Conservation (phyloP, 2,888 invertebrate genomes). For the Rugalucina vietnamica region DNA sequence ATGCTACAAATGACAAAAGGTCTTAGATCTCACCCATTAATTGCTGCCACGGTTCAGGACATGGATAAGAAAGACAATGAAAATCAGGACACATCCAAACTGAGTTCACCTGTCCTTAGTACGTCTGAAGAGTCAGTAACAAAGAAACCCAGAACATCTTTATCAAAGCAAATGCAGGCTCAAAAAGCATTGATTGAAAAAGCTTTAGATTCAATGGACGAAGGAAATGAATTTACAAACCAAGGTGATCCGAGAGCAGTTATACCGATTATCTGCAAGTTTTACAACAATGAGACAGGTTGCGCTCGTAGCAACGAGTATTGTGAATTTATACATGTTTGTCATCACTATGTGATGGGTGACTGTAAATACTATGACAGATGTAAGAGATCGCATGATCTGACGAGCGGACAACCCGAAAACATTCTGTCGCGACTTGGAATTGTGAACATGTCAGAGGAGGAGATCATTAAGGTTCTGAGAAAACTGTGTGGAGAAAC, state of each 20-base stretch:
- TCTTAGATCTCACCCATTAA: background rate
- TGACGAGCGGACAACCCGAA: slow-evolving; percentile 46
- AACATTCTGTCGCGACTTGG: slow-evolving; percentile 25
- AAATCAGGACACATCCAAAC: background rate
- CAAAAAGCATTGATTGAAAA: background rate
- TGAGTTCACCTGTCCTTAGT: background rate
- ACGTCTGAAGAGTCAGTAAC: background rate
- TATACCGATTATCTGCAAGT: slow-evolving; percentile 55
- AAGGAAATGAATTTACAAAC: background rate
- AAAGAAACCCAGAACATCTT: background rate
- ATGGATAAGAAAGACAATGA: background rate
- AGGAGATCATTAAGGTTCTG: slow-evolving; percentile 44
- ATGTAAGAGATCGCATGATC: slow-evolving; percentile 58
- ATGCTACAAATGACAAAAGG: background rate
- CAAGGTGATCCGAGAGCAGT: background rate
- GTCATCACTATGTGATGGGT: slow-evolving; percentile 51
- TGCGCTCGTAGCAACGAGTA: slow-evolving; percentile 51
- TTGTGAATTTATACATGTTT: slow-evolving; percentile 58
- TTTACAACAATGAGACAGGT: slow-evolving; percentile 56
- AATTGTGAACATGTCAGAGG: background rate
- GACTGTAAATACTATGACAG: slow-evolving; percentile 51
- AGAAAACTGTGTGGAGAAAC: slow-evolving; percentile 21
- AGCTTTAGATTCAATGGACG: background rate
- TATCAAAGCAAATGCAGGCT: background rate
- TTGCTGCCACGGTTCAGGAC: no score